phyloP scores from a whole-genome alignment of 2,888 invertebrate genomes.

The Tricholauxania praeusta region DNA sequence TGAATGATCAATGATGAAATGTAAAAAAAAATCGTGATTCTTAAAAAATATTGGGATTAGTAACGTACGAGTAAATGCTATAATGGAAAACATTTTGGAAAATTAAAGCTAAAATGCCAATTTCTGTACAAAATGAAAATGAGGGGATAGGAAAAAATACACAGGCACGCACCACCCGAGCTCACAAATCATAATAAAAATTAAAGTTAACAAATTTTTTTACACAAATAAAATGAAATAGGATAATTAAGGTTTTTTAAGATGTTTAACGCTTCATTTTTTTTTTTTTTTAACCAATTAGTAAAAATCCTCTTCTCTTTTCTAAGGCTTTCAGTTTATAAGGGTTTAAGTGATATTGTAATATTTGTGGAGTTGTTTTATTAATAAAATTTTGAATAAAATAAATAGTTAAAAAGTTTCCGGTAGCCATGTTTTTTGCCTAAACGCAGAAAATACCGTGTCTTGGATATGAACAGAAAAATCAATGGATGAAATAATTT shows the following conservation, averaged over 20 bases:
- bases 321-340: slow-evolving; percentile 58
- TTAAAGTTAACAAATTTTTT: slow-evolving; percentile 16
- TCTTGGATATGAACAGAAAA: slow-evolving; percentile 15
- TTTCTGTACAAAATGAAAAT: neutral
- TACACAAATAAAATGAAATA: slow-evolving; percentile 13
- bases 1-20: slow-evolving; percentile 14
- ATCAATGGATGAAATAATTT: slow-evolving; percentile 1
- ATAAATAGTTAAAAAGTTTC: neutral
- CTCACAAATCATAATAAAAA: slow-evolving; percentile 18
- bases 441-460: slow-evolving; percentile 1
- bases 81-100: slow-evolving; percentile 7
- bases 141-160: neutral
- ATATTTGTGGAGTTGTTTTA: slow-evolving; percentile 28
- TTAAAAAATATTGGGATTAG: neutral
- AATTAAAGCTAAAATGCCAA: slow-evolving; percentile 13
- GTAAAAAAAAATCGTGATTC: slow-evolving; percentile 3
- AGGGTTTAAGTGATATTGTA: slow-evolving; percentile 42
- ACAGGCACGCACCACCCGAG: slow-evolving; percentile 18
- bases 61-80: slow-evolving; percentile 1
- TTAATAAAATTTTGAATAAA: slow-evolving; percentile 40
- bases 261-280: slow-evolving; percentile 45
- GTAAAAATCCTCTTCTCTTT: slow-evolving; percentile 67
- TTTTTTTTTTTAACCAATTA: slow-evolving; percentile 55
- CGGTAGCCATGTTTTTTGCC: slow-evolving; percentile 27
- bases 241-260: slow-evolving; percentile 34